These are phyloP conservation scores for Emydura subglobosa DNA, from an alignment of 2,113 vertebrate genomes.

Conservation along the genomic window DNA sequence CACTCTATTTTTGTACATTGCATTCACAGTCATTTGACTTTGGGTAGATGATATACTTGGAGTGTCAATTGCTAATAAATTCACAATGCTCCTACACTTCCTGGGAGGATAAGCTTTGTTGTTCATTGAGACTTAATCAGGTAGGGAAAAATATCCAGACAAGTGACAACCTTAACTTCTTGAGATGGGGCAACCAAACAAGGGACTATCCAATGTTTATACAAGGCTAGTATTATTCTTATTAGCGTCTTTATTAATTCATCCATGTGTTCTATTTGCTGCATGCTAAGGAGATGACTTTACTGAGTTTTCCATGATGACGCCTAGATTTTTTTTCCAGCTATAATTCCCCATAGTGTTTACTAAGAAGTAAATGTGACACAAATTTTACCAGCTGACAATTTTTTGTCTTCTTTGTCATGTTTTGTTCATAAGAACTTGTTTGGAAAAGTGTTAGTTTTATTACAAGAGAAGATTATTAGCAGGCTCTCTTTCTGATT, in stretches of 20 bases:
- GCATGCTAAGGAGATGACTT: slow-evolving; percentile 40
- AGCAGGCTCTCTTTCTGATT: neutral
- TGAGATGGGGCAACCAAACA: slow-evolving; percentile 2
- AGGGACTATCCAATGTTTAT: slow-evolving; percentile 31
- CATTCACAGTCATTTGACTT: neutral
- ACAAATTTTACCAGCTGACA: neutral
- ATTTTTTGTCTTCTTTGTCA: neutral
- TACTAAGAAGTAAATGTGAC: neutral
- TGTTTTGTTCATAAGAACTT: neutral
- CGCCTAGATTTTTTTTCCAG: neutral
- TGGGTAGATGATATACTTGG: neutral
- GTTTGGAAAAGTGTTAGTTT: neutral
- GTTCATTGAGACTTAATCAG: neutral
- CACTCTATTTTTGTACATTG: neutral
- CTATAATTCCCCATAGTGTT: neutral
- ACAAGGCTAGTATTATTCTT: slow-evolving; percentile 28
- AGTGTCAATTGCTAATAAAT: neutral
- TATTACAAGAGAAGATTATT: neutral
- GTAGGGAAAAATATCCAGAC: neutral
- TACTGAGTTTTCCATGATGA: slow-evolving; percentile 43
- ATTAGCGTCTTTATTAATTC: slow-evolving; percentile 55
- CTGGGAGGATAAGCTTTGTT: neutral
- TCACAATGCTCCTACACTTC: neutral
- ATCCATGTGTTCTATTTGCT: slow-evolving; percentile 33
- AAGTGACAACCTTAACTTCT: neutral